phyloP scores from a whole-genome alignment of 2,888 invertebrate genomes.

The Drosophila siamana region DNA sequence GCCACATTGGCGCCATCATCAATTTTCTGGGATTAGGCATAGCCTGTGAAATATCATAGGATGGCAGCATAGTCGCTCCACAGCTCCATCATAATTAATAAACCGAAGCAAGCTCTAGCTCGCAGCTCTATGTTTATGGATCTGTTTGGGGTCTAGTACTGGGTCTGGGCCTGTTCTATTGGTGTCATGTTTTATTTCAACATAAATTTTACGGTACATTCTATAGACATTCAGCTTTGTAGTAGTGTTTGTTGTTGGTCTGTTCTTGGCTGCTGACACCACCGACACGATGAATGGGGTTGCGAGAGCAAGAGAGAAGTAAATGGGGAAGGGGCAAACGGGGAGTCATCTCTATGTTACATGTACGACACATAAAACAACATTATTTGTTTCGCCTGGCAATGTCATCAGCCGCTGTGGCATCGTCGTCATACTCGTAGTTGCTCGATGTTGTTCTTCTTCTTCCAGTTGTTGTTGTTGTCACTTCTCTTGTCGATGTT shows the following conservation, averaged over 20 bases:
- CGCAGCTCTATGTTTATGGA: constrained; percentile 18
- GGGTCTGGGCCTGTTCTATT: constrained; percentile 27
- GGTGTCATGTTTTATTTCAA: constrained; percentile 67
- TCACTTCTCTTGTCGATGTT: background rate
- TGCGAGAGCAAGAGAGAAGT: background rate
- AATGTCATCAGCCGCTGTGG: constrained; percentile 57
- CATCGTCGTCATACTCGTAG: constrained; percentile 31
- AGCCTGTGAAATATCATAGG: constrained; percentile 2
- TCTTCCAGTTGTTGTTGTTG: background rate
- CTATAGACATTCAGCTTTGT: constrained; percentile 20
- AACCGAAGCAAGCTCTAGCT: constrained; percentile 26
- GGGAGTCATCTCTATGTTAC: constrained; percentile 35
- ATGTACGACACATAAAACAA: constrained; percentile 72
- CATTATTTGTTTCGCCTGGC: constrained; percentile 68
- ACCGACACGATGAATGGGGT: constrained; percentile 4
- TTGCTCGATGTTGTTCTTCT: background rate
- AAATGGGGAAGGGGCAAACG: background rate
- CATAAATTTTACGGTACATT: constrained; percentile 68
- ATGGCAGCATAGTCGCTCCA: background rate
- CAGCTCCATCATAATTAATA: constrained; percentile 63
- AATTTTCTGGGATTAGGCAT: constrained; percentile 63
- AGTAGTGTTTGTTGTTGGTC: constrained; percentile 4
- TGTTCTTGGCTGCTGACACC: constrained; percentile 30
- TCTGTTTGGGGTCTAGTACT: constrained; percentile 6
- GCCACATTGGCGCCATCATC: constrained; percentile 70